phyloP scores from a whole-genome alignment of 2,113 vertebrate species.

The Sinocyclocheilus grahami region DNA sequence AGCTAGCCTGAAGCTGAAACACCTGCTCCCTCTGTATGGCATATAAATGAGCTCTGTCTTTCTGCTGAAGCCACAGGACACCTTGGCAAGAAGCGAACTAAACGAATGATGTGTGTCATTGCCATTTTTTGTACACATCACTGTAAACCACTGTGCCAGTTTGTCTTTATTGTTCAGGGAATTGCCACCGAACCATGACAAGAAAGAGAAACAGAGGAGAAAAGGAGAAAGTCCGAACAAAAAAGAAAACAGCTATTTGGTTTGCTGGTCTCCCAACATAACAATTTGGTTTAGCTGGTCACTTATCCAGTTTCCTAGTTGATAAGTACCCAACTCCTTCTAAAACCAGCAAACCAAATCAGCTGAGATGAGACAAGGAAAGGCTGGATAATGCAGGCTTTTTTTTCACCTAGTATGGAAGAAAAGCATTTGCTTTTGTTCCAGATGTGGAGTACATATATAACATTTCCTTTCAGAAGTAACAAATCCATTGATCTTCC shows the following conservation, averaged over 20 bases:
- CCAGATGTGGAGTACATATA: constrained; percentile 20
- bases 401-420: not conserved
- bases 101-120: constrained; percentile 43
- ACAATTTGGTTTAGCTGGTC: not conserved
- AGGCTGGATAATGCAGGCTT: not conserved
- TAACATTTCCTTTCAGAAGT: constrained; percentile 25
- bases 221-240: constrained; percentile 32
- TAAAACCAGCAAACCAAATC: not conserved
- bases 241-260: constrained; percentile 27
- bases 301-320: not conserved
- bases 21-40: constrained; percentile 48
- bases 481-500: not conserved
- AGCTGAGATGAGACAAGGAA: not conserved
- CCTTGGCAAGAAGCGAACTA: constrained; percentile 22
- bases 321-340: not conserved
- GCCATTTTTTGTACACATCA: constrained; percentile 7
- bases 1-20: constrained; percentile 52
- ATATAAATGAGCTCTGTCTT: constrained; percentile 46
- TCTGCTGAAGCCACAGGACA: constrained; percentile 14
- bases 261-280: constrained; percentile 6
- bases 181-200: constrained; percentile 49
- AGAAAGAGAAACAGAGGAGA: constrained; percentile 45
- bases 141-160: constrained; percentile 29
- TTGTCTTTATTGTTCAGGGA: constrained; percentile 47
- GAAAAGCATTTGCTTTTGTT: constrained; percentile 15